Evolutionary conservation across 2,797 vertebrate genomes (phyloP), one percentile per base, ranked within the genome.

Genomic region (Argya squamiceps): DNA sequence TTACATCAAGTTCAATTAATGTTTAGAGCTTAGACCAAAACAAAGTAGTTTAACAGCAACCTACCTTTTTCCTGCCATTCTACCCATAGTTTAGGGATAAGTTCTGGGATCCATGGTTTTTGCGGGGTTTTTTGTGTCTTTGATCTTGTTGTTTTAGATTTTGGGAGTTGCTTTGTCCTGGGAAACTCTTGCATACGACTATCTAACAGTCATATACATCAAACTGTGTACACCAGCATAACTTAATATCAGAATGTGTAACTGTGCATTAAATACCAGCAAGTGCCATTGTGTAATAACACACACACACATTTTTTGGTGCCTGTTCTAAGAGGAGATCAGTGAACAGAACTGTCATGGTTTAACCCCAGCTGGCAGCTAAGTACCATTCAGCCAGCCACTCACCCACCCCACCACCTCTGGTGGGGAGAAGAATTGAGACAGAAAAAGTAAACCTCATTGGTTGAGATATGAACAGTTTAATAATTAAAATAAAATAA

Each of bases 111-210:
- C 58, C 15, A 8, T 26, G 11, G 24, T 56, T 85, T 74, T 65
- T 43, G 10, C 0, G 2, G 4, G 4, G 0, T 10, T 60, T 87
- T 69, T 52, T 34, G 17, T 34, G 20, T 50, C 34, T 88, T 0
- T 0, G 20, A 80, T 49, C 22, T 68, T 69, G 18, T 60, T 44
- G 44, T 5, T 49, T 68, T 55, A 80, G 36, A 58, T n/a, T 75
- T 62, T 68, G 53, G 55, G 37, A 88, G 4, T 10, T 71, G 69
- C 23, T 69, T 74, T 86, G 52, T 44, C 43, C 39, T 67, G 26
- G 21, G 39, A 90, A 80, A 27, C 11, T 80, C 53, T 53, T 36
- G 12, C 8, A 56, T 44, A 39, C 20, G 49, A 62, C 44, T 58
- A 19, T 65, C 60, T 64, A 88, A 30, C 50, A 91, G 32, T 53